Evolutionary conservation across 1,140 invertebrate genomes (phyloP).

Genomic region (Chymomyza costata): DNA sequence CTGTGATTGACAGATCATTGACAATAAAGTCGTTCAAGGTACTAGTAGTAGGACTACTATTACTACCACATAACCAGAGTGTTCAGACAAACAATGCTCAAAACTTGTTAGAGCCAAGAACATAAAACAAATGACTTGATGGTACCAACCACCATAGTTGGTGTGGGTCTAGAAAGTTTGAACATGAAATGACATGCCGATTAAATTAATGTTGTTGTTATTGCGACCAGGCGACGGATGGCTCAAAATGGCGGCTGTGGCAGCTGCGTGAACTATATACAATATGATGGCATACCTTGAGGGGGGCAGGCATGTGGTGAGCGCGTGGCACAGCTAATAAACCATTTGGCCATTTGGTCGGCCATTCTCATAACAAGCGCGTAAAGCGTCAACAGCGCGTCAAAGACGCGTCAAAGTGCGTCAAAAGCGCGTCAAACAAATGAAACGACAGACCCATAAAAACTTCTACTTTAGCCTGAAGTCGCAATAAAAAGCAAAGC

Average conservation of each 20-base stretch:
- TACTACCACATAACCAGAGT: too few species aligned
- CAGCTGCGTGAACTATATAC: too few species aligned
- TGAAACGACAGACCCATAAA: slow-evolving; percentile 11
- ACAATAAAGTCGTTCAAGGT: slow-evolving; percentile 6
- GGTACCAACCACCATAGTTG: not conserved
- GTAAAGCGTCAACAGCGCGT: too few species aligned
- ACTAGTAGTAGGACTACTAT: not conserved
- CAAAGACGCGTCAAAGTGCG: too few species aligned
- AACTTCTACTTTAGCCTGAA: slow-evolving; percentile 14
- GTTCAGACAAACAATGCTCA: too few species aligned
- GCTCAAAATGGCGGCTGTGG: too few species aligned
- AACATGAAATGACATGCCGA: slow-evolving; percentile 36
- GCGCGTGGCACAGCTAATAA: slow-evolving; percentile 14
- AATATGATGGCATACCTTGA: too few species aligned
- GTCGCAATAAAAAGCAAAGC: too few species aligned
- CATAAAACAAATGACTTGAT: slow-evolving; percentile 17
- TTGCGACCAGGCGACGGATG: too few species aligned
- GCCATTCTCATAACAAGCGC: slow-evolving; percentile 4
- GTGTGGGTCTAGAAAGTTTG: slow-evolving; percentile 22
- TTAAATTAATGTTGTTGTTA: slow-evolving; percentile 30
- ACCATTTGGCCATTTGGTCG: too few species aligned
- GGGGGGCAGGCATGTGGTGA: too few species aligned
- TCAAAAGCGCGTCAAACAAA: too few species aligned
- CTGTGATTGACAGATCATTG: slow-evolving; percentile 21
- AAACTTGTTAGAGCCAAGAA: not conserved